Conservation (phyloP, 2,888 invertebrate genomes). For the Acronicta aceris region DNA sequence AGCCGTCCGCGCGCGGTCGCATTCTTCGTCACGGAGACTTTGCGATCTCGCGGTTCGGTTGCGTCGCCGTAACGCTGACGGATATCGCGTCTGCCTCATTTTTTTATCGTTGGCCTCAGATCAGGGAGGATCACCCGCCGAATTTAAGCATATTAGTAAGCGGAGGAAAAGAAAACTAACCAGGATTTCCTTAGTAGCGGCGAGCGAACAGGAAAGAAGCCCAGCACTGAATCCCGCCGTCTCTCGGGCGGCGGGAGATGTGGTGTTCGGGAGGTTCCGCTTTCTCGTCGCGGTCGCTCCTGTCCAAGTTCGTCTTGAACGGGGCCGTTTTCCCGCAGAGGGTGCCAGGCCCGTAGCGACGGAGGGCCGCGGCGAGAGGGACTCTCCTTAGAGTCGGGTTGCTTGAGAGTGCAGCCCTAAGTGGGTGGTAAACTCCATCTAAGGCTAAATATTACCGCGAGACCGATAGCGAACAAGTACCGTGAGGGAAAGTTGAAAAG, state of each 20-base stretch:
- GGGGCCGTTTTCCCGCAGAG: slow-evolving; percentile 86
- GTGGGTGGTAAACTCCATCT: slow-evolving; percentile 90
- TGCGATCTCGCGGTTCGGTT: too few relatives aligned
- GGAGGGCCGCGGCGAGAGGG: slow-evolving; percentile 63
- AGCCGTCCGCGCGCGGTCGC: too few relatives aligned
- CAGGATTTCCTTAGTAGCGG: slow-evolving; percentile 75
- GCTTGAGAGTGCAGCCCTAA: slow-evolving; percentile 90
- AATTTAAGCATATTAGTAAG: slow-evolving; percentile 92
- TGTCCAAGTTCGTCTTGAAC: slow-evolving; percentile 86
- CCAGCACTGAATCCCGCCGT: slow-evolving; percentile 89
- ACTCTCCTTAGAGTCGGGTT: slow-evolving; percentile 84
- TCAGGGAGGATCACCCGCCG: slow-evolving; percentile 82
- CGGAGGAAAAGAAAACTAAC: slow-evolving; percentile 92
- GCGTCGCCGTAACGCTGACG: too few relatives aligned
- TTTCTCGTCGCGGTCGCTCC: slow-evolving; percentile 64
- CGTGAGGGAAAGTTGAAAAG: slow-evolving; percentile 93
- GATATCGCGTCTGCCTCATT: slow-evolving; percentile 56
- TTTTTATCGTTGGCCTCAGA: slow-evolving; percentile 75
- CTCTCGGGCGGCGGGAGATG: slow-evolving; percentile 79
- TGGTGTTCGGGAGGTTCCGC: slow-evolving; percentile 86
- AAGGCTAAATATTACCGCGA: slow-evolving; percentile 90
- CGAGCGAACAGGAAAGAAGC: slow-evolving; percentile 88
- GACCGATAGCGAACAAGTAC: slow-evolving; percentile 92
- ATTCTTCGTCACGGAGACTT: too few relatives aligned
- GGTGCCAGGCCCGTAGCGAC: slow-evolving; percentile 88